phyloP scores from a whole-genome alignment of 2,113 vertebrate species.

The Paratilapia polleni region DNA sequence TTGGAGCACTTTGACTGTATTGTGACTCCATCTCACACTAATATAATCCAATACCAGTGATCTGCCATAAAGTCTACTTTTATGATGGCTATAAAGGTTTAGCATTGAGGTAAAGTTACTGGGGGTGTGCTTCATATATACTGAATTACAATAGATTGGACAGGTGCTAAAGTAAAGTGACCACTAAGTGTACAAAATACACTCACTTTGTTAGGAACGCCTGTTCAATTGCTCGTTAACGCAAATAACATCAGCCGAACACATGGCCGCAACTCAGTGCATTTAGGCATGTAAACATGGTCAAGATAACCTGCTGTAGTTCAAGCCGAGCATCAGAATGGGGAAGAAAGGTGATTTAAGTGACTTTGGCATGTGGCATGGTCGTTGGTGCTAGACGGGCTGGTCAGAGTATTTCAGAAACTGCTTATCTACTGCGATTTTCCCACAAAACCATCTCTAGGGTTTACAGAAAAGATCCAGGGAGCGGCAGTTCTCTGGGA shows the following conservation, averaged over 20 bases:
- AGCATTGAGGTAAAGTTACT: neutral
- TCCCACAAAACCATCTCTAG: neutral
- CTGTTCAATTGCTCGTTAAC: neutral
- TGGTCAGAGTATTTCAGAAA: neutral
- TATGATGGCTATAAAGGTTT: neutral
- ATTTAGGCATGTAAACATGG: neutral
- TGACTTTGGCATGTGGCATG: neutral
- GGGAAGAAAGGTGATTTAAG: neutral
- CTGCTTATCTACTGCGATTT: neutral
- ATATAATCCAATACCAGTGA: neutral
- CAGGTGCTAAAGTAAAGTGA: neutral
- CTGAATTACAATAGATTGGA: neutral
- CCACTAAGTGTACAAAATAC: neutral
- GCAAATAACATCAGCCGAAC: neutral
- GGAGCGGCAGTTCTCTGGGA: neutral
- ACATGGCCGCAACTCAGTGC: neutral
- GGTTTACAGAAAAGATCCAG: neutral
- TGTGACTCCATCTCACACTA: neutral
- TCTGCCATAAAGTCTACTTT: neutral
- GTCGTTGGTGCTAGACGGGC: neutral
- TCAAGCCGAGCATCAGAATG: neutral
- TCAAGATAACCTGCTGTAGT: neutral
- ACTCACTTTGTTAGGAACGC: neutral
- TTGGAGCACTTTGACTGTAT: neutral
- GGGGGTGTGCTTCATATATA: fast-evolving